Base-by-base conservation (phyloP, 2,888 invertebrate species). In the Sepioteuthis lessoniana region DNA sequence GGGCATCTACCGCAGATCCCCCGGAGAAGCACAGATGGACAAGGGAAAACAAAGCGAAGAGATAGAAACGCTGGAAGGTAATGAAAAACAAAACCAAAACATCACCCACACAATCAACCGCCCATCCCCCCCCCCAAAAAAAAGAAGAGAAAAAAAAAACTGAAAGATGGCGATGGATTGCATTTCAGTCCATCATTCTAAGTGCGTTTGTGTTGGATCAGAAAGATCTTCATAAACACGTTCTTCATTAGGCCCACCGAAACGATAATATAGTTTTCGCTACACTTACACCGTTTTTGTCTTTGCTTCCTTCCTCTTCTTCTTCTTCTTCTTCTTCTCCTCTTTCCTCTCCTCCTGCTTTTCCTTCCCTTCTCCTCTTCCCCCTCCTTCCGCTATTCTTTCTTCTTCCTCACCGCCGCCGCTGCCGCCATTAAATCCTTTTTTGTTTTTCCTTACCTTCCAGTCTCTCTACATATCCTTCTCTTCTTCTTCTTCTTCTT, bases 1-100 rank as follows among this genome's bases (percentile, higher is more conserved):
- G 76, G n/a, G 76, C 76, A 76, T 76, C 76, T 76, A 76, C 76
- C 76, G n/a, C 76, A 76, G 76, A n/a, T n/a, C 10, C 76, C 76
- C 76, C 13, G 76, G 25, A 31, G 60, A 76, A n/a, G 16, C 13
- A n/a, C 0, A n/a, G 76, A 16, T 76, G n/a, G 19, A 76, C n/a
- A 25, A 76, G 19, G n/a, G 16, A 76, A 76, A 76, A 76, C 76
- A n/a, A 76, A 76, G n/a, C n/a, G 5, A 1, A 76, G n/a, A 35
- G 13, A 4, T n/a, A 76, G 16, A 76, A 76, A 76, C 13, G 76
- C 76, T n/a, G 76, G 16, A 76, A 76, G 76, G 76, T 76, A n/a
- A 16, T n/a, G 76, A n/a, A n/a, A 76, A 76, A 35, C 76, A 76
- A 76, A 76, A 76, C 1, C 76, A 8, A 35, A n/a, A n/a, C 55